Percentiles rank a stretch among this genome's conserved stretches.
Evolutionary conservation across 2,797 vertebrate species (phyloP).

Genomic region (Tenualosa ilisha): DNA sequence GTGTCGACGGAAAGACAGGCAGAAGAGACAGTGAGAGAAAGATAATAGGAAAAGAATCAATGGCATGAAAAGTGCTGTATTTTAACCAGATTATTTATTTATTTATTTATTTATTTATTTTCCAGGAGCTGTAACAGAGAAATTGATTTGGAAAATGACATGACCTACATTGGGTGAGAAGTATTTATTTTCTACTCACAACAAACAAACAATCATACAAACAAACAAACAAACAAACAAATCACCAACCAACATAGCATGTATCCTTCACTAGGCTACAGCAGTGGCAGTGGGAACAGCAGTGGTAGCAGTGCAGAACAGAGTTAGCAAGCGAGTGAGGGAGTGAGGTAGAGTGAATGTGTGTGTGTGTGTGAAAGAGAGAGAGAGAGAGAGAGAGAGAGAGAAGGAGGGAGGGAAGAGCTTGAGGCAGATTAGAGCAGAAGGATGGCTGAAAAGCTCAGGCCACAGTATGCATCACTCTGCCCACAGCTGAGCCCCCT

Average conservation of each 20-base stretch:
- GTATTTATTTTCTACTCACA: neutral
- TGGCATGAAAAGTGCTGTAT: too few relatives aligned
- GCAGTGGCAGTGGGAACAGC: neutral
- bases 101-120: neutral
- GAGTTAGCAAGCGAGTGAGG: neutral
- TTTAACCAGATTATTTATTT: too few relatives aligned
- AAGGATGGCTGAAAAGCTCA: slow-evolving; percentile 11
- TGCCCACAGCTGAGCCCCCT: neutral
- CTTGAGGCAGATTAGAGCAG: slow-evolving; percentile 21
- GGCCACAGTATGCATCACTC: slow-evolving; percentile 19
- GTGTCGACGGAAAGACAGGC: neutral
- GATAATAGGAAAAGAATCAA: neutral
- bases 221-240: neutral
- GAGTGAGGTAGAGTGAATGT: neutral
- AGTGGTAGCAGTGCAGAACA: neutral
- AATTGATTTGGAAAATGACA: too few relatives aligned
- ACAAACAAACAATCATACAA: neutral
- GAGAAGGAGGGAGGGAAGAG: neutral
- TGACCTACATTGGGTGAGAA: too few relatives aligned
- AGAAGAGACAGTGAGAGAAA: slow-evolving; percentile 11
- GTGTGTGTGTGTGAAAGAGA: neutral
- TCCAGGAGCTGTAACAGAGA: too few relatives aligned
- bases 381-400: neutral
- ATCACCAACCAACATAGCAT: neutral
- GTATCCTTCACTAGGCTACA: neutral